Base-by-base conservation (phyloP, 2,113 vertebrate genomes). In the Alethe castanea region DNA sequence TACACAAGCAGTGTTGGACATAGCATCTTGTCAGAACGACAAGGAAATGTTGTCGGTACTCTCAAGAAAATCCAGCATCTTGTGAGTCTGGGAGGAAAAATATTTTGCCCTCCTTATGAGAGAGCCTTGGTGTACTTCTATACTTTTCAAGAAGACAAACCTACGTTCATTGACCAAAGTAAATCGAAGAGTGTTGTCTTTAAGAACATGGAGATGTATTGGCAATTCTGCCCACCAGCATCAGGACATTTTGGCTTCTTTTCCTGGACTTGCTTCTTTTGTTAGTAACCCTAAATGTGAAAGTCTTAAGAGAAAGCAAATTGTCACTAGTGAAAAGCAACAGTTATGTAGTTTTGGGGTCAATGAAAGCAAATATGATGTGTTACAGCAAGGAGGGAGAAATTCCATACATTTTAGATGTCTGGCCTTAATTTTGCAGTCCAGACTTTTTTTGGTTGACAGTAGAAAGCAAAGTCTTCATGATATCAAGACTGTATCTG, bases 1-100 rank as follows among this genome's bases (percentile, higher is more conserved):
- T 92, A 96, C 93, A 96, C 82, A 95, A 95, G 97, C 93, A 97
- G 90, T 91, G 91, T 96, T 47, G 87, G 96, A 97, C 96, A 95
- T 62, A 93, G 92, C 84, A 92, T 92, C 96, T 92, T 97, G 96
- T 97, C 95, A 97, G 80, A 94, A 93, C 1, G 31, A 96, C 94
- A 96, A 74, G 90, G 54, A 89, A 91, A 61, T 86, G 44, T 79
- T 94, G 71, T 92, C 7, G 3, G 44, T 87, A 71, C 45, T 81
- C 90, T 94, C 69, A 93, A 81, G 90, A 90, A 95, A 93, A 86
- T 76, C 69, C 35, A 79, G 45, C 76, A 45, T 60, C 94, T 93
- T 74, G 48, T 86, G 57, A 72, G 50, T 81, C 57, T 57, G 47
- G 56, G 31, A 26, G 17, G n/a, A 36, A 86, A 80, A 91, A 76